phyloP scores from a whole-genome alignment of 2,797 vertebrate species.

The Poecile montanus region DNA sequence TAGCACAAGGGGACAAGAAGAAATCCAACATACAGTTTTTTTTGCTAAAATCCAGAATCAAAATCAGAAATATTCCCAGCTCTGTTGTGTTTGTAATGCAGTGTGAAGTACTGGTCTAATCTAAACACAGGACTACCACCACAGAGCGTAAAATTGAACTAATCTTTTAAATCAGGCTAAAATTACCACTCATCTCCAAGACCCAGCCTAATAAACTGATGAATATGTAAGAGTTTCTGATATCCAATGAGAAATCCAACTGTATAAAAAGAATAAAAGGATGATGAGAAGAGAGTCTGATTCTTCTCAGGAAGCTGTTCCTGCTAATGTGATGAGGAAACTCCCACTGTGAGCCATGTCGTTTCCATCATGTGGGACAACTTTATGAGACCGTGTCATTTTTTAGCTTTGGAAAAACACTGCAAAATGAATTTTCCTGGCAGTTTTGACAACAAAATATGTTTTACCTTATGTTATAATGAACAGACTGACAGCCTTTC shows the following conservation, averaged over 20 bases:
- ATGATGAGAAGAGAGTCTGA: background rate
- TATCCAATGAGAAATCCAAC: conserved; percentile 8
- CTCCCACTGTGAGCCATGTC: background rate
- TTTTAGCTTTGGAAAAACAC: background rate
- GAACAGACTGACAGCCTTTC: background rate
- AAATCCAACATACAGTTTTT: background rate
- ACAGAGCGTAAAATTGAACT: background rate
- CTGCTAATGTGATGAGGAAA: conserved; percentile 13
- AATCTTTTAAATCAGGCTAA: background rate
- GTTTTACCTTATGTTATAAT: background rate
- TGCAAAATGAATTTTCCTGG: background rate
- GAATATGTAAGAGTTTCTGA: conserved; percentile 29
- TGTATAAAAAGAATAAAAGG: background rate
- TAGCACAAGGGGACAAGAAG: background rate
- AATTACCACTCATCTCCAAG: background rate
- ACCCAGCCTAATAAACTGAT: conserved; percentile 17
- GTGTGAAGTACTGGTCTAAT: background rate
- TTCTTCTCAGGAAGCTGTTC: conserved; percentile 20
- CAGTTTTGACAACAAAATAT: background rate
- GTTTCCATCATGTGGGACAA: background rate
- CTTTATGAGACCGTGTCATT: background rate
- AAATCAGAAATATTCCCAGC: background rate
- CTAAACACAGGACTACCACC: background rate
- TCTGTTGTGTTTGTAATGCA: background rate
- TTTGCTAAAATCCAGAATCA: background rate